Evolutionary conservation across 2,888 invertebrate species (phyloP).

Genomic region (Diloba caeruleocephala): DNA sequence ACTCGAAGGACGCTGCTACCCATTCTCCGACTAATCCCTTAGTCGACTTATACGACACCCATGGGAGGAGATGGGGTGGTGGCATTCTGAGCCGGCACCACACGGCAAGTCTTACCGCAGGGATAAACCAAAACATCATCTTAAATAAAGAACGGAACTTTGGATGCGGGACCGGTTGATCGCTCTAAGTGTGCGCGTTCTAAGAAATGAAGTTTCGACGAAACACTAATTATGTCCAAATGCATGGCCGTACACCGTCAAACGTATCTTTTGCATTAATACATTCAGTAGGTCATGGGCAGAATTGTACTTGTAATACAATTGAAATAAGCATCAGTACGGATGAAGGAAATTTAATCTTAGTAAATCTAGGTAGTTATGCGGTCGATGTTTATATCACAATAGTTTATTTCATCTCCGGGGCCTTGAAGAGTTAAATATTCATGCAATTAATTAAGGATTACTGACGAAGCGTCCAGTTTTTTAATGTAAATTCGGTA

Average conservation of each 20-base stretch:
- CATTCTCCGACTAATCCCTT: too few relatives aligned
- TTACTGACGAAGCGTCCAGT: background rate
- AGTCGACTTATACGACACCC: too few relatives aligned
- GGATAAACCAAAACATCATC: too few relatives aligned
- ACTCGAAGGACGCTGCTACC: too few relatives aligned
- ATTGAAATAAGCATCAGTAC: constrained; percentile 63
- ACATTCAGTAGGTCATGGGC: constrained; percentile 62
- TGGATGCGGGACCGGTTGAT: background rate
- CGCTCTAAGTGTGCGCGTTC: background rate
- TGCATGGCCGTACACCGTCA: constrained; percentile 22
- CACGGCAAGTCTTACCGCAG: too few relatives aligned
- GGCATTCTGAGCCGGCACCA: too few relatives aligned
- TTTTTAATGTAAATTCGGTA: constrained; percentile 24
- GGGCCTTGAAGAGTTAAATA: constrained; percentile 14
- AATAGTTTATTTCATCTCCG: constrained; percentile 34
- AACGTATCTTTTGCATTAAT: constrained; percentile 54
- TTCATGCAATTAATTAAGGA: constrained; percentile 4
- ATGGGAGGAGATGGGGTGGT: too few relatives aligned
- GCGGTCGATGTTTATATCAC: constrained; percentile 22
- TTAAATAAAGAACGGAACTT: constrained; percentile 1
- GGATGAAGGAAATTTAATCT: constrained; percentile 70
- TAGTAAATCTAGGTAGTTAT: constrained; percentile 22
- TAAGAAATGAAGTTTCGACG: constrained; percentile 13
- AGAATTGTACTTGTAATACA: constrained; percentile 69
- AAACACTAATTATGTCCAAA: constrained; percentile 16